Evolutionary conservation across 1,140 invertebrate species (phyloP).

Genomic region (Drosophila baimaii): DNA sequence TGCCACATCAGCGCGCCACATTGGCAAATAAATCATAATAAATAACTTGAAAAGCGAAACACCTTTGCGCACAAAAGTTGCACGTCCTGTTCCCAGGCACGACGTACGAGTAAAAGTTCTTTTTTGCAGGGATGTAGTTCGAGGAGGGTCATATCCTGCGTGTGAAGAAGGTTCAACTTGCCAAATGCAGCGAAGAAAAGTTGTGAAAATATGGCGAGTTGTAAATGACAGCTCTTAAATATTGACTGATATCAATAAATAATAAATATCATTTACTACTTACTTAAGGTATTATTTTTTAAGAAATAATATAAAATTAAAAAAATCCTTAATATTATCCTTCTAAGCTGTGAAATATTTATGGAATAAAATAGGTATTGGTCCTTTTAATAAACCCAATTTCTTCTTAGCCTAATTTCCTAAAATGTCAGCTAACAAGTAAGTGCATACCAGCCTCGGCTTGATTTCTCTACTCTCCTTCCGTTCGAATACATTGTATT

Average conservation of each 20-base stretch:
- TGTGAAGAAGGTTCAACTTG: background rate
- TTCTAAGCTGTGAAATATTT: background rate
- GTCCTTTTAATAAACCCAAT: background rate
- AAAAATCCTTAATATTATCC: too few relatives aligned
- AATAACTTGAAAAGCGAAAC: conserved; percentile 83
- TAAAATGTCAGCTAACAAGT: background rate
- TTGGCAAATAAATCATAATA: conserved; percentile 83
- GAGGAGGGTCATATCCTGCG: conserved; percentile 4
- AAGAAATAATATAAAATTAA: background rate
- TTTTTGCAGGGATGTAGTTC: conserved; percentile 14
- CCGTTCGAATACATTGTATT: conserved; percentile 7
- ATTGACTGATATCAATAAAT: conserved; percentile 11
- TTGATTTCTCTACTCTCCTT: background rate
- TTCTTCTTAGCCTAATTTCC: too few relatives aligned
- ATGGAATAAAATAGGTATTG: background rate
- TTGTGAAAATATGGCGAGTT: conserved; percentile 14
- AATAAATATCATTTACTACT: background rate
- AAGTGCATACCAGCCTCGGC: conserved; percentile 16
- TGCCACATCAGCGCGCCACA: conserved; percentile 76
- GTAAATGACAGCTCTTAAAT: background rate
- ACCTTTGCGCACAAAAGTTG: conserved; percentile 80
- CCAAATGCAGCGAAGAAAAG: conserved; percentile 28
- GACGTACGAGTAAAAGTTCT: conserved; percentile 29
- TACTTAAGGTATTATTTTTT: background rate
- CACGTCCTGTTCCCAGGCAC: conserved; percentile 52